These are phyloP conservation scores for Eucera pruinosa DNA, from an alignment of 2,888 invertebrate species.

Conservation along the genomic window DNA sequence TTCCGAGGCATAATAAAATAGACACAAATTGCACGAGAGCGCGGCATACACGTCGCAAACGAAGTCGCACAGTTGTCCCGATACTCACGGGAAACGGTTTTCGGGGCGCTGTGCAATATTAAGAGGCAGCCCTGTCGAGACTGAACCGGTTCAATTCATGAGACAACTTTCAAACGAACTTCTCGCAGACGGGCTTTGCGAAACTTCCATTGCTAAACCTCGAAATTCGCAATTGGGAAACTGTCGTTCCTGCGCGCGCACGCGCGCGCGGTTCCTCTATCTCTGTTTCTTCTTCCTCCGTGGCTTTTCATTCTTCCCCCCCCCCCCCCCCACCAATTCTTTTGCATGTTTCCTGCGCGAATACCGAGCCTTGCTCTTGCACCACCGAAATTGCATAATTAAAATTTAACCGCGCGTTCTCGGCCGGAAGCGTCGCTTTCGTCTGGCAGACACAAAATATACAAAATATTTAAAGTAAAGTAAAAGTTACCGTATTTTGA, in stretches of 20 bases:
- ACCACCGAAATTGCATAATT: constrained; percentile 28
- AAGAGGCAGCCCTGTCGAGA: constrained; percentile 53
- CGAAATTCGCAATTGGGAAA: constrained; percentile 60
- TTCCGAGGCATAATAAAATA: constrained; percentile 52
- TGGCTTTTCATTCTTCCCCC: background rate
- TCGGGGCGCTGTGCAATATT: constrained; percentile 61
- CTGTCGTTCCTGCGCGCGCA: constrained; percentile 24
- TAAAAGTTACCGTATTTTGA: too few relatives aligned
- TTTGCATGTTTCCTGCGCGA: background rate
- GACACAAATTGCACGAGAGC: constrained; percentile 44
- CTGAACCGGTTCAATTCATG: constrained; percentile 67
- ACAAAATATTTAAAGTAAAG: too few relatives aligned
- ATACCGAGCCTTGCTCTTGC: background rate
- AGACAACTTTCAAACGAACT: constrained; percentile 62
- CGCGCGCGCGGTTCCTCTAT: background rate
- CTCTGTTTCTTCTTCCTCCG: background rate
- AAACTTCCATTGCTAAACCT: constrained; percentile 61
- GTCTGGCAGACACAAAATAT: background rate
- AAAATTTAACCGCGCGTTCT: constrained; percentile 34
- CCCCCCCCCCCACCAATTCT: too few relatives aligned
- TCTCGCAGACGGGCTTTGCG: constrained; percentile 41
- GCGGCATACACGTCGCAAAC: constrained; percentile 27
- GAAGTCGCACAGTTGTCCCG: constrained; percentile 48
- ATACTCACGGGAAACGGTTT: constrained; percentile 59
- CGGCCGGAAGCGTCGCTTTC: constrained; percentile 8